A percentile compares a stretch with the other conserved stretches of the same genome.
Conservation (phyloP, 2,888 invertebrate species). For the Philopedon plagiatum region DNA sequence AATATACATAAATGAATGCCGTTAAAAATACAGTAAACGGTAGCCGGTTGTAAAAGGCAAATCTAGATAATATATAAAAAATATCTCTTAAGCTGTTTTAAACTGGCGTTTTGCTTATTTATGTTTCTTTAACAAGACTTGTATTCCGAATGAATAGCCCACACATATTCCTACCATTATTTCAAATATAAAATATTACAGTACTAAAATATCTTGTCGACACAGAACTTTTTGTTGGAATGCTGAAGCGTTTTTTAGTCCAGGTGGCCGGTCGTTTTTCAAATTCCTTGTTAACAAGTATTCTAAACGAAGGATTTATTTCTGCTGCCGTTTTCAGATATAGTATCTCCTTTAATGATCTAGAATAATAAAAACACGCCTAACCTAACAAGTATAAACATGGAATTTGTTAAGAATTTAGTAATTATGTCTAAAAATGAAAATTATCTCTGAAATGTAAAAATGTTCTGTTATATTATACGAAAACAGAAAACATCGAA, state of each 20-base stretch:
- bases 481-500: too few species aligned
- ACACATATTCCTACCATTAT: slow-evolving; percentile 12
- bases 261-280: slow-evolving; percentile 46
- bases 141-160: slow-evolving; percentile 12
- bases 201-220: slow-evolving; percentile 38
- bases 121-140: background rate
- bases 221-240: slow-evolving; percentile 40
- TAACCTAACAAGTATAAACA: background rate
- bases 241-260: slow-evolving; percentile 35
- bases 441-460: background rate
- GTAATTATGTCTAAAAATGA: background rate
- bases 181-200: slow-evolving; percentile 38
- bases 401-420: slow-evolving; percentile 18
- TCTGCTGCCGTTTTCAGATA: slow-evolving; percentile 26
- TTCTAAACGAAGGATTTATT: slow-evolving; percentile 26
- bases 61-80: slow-evolving; percentile 12
- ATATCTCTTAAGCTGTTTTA: slow-evolving; percentile 7
- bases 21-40: slow-evolving; percentile 6
- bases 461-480: too few species aligned
- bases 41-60: background rate
- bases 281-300: slow-evolving; percentile 37
- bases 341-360: slow-evolving; percentile 29
- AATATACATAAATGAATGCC: background rate
- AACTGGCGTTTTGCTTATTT: background rate
- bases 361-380: background rate